Evolutionary conservation across 1,140 invertebrate genomes (phyloP), one percentile per base, ranked within the genome.

Genomic region (Pogonomyrmex californicus): DNA sequence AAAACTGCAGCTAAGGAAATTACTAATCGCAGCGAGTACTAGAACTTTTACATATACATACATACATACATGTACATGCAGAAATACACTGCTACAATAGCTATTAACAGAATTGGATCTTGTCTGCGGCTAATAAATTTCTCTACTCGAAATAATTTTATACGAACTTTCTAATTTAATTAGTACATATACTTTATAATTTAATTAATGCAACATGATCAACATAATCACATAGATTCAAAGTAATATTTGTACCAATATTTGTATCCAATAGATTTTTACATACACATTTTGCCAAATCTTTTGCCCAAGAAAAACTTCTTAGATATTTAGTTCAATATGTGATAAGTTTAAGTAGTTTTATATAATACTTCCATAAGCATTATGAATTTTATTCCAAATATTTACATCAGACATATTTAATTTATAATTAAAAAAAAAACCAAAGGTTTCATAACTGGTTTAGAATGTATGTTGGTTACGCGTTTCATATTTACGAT

Each of bases 1-100:
- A 83, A 83, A 83, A 83, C 68, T 83, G 70, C 68, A 83, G 79
- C 68, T 83, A 83, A 83, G 68, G 17, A 83, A 83, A 83, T 83
- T 83, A 83, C 79, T 83, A 75, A 83, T 83, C 79, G 79, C 79
- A 58, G 60, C 56, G 68, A 73, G 44, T 62, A 44, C 54, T 23
- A 73, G 14, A 82, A 75, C 23, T 23, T 54, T 82, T 47, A 9
- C 17, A 82, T 66, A 47, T 12, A 38, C 44, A 44, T 7, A n/a
- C 17, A 30, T 0, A 60, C 58, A 1, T 17, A 9, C 54, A n/a
- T 17, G 17, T 17, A 10, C 44, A 33, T n/a, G 17, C 33, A 36
- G 4, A 3, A 47, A 41, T 47, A 60, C 30, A 47, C 38, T 49
- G n/a, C 7, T 6, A 17, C 6, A 47, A 6, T 38, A 49, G n/a